Percentiles rank a stretch among this genome's conserved stretches.
phyloP scores from a whole-genome alignment of 2,888 invertebrate genomes.

The Himalopsyche kuldschensis region DNA sequence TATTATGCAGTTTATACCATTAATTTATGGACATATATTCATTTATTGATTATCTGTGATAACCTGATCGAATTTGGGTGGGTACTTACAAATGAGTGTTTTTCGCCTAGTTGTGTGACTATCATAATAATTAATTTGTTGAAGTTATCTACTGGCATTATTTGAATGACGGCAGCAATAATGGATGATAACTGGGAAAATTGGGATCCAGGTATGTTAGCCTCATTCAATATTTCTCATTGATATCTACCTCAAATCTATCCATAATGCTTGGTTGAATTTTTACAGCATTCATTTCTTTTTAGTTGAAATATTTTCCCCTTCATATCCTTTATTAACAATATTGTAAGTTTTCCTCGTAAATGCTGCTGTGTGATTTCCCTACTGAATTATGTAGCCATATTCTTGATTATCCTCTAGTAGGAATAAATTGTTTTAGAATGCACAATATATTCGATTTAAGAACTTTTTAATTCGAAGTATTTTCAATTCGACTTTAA shows the following conservation, averaged over 20 bases:
- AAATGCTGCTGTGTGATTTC: too few species aligned
- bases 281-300: not conserved
- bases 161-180: constrained; percentile 25
- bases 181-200: constrained; percentile 41
- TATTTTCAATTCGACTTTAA: too few species aligned
- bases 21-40: not conserved
- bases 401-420: too few species aligned
- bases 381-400: too few species aligned
- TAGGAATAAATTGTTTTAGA: too few species aligned
- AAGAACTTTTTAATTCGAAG: too few species aligned
- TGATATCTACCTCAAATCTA: not conserved
- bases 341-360: too few species aligned
- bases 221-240: not conserved
- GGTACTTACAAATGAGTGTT: not conserved
- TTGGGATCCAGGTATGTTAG: constrained; percentile 52
- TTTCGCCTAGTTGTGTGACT: not conserved
- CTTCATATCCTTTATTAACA: too few species aligned
- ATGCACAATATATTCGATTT: too few species aligned
- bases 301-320: too few species aligned
- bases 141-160: constrained; percentile 7
- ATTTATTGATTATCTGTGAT: not conserved
- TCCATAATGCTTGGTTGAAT: not conserved
- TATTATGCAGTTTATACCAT: not conserved
- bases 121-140: not conserved
- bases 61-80: not conserved